Conservation (phyloP, 1,140 invertebrate genomes). For the Euschistus heros region DNA sequence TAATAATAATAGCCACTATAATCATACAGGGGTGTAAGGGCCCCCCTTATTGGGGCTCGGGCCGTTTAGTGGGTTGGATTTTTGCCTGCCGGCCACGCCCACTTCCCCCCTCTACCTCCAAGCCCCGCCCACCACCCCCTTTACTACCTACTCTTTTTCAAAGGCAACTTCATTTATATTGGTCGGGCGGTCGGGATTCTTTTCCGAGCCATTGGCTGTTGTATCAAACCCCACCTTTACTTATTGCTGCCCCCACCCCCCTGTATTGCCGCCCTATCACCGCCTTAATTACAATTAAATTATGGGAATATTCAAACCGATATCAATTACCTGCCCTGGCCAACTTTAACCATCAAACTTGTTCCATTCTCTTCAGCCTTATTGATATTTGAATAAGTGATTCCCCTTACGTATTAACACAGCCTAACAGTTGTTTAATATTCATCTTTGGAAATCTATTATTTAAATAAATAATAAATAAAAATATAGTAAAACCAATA, state of each 20-base stretch:
- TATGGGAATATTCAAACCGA: constrained; percentile 14
- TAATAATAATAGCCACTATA: constrained; percentile 27
- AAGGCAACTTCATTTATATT: constrained; percentile 25
- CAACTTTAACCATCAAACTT: constrained; percentile 12
- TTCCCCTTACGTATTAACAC: too few species aligned
- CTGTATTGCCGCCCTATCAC: constrained; percentile 2
- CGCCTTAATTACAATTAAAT: constrained; percentile 15
- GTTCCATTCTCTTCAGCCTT: not conserved
- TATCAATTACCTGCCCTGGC: constrained; percentile 11
- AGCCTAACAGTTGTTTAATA: not conserved
- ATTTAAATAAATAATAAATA: not conserved
- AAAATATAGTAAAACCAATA: too few species aligned
- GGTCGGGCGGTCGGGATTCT: constrained; percentile 13
- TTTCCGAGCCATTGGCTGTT: constrained; percentile 21
- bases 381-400: too few species aligned
- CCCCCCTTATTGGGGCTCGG: constrained; percentile 26
- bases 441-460: not conserved
- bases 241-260: not conserved
- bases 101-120: constrained; percentile 9
- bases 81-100: constrained; percentile 24
- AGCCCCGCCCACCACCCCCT: constrained; percentile 1
- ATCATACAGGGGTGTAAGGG: constrained; percentile 24
- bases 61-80: constrained; percentile 25
- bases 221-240: constrained; percentile 22
- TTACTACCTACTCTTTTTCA: constrained; percentile 19